These are phyloP conservation scores for Stenoptilia bipunctidactyla DNA, from an alignment of 2,888 invertebrate genomes.

Conservation along the genomic window DNA sequence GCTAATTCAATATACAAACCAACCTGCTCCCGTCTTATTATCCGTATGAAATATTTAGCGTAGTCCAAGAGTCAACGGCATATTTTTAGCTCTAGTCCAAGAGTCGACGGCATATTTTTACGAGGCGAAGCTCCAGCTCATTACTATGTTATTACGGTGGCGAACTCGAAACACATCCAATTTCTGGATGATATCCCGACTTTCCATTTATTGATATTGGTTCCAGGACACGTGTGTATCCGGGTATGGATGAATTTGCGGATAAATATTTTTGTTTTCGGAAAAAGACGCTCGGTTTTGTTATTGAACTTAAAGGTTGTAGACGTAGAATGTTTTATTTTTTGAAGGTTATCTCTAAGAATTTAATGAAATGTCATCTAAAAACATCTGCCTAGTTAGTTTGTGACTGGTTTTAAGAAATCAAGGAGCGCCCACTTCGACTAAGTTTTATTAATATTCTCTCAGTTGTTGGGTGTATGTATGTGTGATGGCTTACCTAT, in stretches of 20 bases:
- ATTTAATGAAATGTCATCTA: too few species aligned
- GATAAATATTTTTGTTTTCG: conserved; percentile 4
- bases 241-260: conserved; percentile 29
- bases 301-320: too few species aligned
- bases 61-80: conserved; percentile 51
- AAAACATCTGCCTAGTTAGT: too few species aligned
- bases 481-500: too few species aligned
- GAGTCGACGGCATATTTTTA: conserved; percentile 62
- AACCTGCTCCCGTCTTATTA: neutral
- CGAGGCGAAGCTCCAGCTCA: conserved; percentile 53
- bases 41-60: conserved; percentile 52
- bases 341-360: too few species aligned
- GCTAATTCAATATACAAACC: neutral
- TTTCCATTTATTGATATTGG: conserved; percentile 71
- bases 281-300: too few species aligned
- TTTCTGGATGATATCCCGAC: conserved; percentile 40
- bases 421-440: too few species aligned
- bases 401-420: too few species aligned
- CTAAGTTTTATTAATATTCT: too few species aligned
- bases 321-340: too few species aligned
- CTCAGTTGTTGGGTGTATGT: too few species aligned
- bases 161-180: conserved; percentile 66
- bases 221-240: conserved; percentile 52
- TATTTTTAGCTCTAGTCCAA: conserved; percentile 57
- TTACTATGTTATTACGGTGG: conserved; percentile 66